Conservation (phyloP, 2,113 vertebrate genomes). For the Microcebus murinus region DNA sequence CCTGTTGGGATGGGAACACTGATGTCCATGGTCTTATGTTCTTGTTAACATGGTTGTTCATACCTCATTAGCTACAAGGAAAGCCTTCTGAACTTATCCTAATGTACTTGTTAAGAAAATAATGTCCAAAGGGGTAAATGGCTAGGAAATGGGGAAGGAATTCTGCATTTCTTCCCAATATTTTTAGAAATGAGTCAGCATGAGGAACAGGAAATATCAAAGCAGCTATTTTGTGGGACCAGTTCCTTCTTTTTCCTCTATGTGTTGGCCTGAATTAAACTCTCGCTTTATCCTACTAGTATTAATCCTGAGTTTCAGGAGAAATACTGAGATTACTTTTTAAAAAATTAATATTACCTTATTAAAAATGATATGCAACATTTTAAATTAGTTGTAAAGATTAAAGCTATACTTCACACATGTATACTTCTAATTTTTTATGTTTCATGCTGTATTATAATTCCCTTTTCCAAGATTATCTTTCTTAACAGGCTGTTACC, state of each 20-base stretch:
- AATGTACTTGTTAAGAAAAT: not conserved
- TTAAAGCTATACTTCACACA: not conserved
- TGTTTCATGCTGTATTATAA: not conserved
- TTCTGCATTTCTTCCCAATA: not conserved
- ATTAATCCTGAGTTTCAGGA: slow-evolving; percentile 30
- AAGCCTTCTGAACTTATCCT: not conserved
- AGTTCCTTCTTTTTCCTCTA: not conserved
- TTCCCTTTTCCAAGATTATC: not conserved
- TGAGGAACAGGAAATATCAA: not conserved
- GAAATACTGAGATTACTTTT: slow-evolving; percentile 5
- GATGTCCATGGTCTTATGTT: not conserved
- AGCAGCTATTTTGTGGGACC: not conserved
- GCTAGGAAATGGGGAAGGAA: not conserved
- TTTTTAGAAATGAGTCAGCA: not conserved
- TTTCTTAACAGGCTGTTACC: not conserved
- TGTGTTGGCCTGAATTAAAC: not conserved
- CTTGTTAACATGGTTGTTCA: not conserved
- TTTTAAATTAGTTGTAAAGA: slow-evolving; percentile 32
- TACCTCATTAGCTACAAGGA: not conserved
- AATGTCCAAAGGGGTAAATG: not conserved
- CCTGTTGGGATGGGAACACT: not conserved
- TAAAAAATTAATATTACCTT: not conserved
- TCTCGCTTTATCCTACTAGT: not conserved
- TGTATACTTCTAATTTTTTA: not conserved
- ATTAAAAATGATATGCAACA: not conserved